These are phyloP conservation scores for Myotis planiceps DNA, from an alignment of 2,797 vertebrate genomes.

Conservation along the genomic window DNA sequence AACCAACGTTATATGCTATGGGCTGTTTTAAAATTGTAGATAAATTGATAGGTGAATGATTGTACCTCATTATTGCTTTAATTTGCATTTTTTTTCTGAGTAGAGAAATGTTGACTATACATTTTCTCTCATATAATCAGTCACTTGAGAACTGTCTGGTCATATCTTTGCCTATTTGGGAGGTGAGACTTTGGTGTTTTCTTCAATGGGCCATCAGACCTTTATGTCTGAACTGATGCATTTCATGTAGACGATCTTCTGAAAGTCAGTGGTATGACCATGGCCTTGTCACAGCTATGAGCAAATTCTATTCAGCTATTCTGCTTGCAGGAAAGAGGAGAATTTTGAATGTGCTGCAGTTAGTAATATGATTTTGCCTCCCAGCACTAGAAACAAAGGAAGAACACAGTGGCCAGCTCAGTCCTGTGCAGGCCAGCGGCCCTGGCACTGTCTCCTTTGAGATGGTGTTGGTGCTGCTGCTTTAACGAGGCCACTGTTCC, in stretches of 20 bases:
- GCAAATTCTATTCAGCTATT: not conserved
- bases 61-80: not conserved
- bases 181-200: not conserved
- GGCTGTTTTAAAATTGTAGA: not conserved
- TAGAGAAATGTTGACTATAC: not conserved
- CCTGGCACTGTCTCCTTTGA: rapidly evolving
- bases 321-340: not conserved
- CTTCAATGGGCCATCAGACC: not conserved
- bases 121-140: not conserved
- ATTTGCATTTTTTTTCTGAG: not conserved
- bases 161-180: not conserved
- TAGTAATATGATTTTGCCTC: not conserved
- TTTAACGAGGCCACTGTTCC: not conserved
- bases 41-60: not conserved
- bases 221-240: not conserved
- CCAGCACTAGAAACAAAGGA: not conserved
- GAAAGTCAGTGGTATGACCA: not conserved
- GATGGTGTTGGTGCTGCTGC: no score
- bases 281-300: not conserved
- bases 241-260: not conserved
- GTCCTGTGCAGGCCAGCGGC: no score
- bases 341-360: not conserved
- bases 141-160: not conserved
- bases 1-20: not conserved
- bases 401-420: not conserved